Evolutionary conservation across 2,888 invertebrate species (phyloP).

Genomic region (Cryptops parisi): DNA sequence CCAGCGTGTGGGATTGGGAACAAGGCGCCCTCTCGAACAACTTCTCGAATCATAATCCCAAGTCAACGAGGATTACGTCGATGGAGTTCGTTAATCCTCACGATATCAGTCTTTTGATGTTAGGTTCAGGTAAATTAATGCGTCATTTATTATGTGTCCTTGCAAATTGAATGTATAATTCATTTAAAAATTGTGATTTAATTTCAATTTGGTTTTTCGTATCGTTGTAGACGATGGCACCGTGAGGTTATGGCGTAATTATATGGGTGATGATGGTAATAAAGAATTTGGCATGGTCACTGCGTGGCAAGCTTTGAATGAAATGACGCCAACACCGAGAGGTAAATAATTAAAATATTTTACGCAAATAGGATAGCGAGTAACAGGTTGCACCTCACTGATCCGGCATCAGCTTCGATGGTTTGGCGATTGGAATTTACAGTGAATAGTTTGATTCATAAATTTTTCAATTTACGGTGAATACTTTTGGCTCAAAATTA

Average conservation of each 20-base stretch:
- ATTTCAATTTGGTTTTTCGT: too few species aligned
- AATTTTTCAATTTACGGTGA: too few species aligned
- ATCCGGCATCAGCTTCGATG: too few species aligned
- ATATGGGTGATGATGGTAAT: constrained; percentile 25
- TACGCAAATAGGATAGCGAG: too few species aligned
- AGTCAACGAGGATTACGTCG: constrained; percentile 51
- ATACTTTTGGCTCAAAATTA: too few species aligned
- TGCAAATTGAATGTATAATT: too few species aligned
- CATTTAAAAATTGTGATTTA: too few species aligned
- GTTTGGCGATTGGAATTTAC: too few species aligned
- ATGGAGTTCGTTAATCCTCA: constrained; percentile 78
- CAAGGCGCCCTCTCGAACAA: constrained; percentile 52
- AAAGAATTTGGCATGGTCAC: constrained; percentile 48
- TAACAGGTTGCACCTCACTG: too few species aligned
- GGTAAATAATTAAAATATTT: constrained; percentile 6
- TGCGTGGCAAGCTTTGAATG: constrained; percentile 71
- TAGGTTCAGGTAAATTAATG: constrained; percentile 43
- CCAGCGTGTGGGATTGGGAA: constrained; percentile 69
- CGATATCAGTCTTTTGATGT: constrained; percentile 57
- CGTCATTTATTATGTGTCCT: too few species aligned
- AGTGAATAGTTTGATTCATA: too few species aligned
- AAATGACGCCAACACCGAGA: constrained; percentile 39
- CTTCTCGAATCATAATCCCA: constrained; percentile 31
- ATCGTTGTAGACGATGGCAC: constrained; percentile 56
- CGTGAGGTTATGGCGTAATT: constrained; percentile 50